Percentiles rank a stretch among this genome's conserved stretches.
These are phyloP conservation scores for Nasua narica DNA, from an alignment of 2,797 vertebrate genomes.

Conservation along the genomic window DNA sequence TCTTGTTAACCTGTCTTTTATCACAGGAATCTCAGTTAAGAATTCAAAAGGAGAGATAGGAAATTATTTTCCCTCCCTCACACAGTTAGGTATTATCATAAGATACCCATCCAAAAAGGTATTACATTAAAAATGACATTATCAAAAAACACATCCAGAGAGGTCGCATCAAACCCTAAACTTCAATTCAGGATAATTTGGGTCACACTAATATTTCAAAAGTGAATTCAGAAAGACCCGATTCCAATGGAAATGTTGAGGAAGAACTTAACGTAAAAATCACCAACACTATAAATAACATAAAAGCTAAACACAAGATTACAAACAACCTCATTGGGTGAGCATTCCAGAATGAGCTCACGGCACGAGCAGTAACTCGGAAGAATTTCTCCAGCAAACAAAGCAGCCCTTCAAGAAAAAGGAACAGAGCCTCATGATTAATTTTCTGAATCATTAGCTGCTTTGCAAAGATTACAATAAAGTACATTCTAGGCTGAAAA, in stretches of 20 bases:
- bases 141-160: neutral
- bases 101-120: neutral
- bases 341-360: conserved; percentile 67
- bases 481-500: neutral
- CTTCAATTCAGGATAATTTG: conserved; percentile 1
- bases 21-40: neutral
- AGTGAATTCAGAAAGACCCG: neutral
- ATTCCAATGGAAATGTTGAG: conserved; percentile 67
- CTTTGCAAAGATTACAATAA: neutral
- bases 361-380: conserved; percentile 64
- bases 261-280: conserved; percentile 63
- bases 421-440: neutral
- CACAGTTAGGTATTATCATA: neutral
- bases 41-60: neutral
- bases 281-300: conserved; percentile 65
- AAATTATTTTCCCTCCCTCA: neutral
- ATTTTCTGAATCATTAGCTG: neutral
- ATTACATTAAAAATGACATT: neutral
- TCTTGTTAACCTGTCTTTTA: neutral
- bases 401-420: neutral
- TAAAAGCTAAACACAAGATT: conserved; percentile 39
- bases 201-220: neutral
- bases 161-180: neutral
- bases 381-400: conserved; percentile 51
- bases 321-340: conserved; percentile 70